A percentile compares a stretch with the other conserved stretches of the same genome.
These are phyloP conservation scores for Lutraria lutraria DNA, from an alignment of 2,888 invertebrate species.

Conservation along the genomic window DNA sequence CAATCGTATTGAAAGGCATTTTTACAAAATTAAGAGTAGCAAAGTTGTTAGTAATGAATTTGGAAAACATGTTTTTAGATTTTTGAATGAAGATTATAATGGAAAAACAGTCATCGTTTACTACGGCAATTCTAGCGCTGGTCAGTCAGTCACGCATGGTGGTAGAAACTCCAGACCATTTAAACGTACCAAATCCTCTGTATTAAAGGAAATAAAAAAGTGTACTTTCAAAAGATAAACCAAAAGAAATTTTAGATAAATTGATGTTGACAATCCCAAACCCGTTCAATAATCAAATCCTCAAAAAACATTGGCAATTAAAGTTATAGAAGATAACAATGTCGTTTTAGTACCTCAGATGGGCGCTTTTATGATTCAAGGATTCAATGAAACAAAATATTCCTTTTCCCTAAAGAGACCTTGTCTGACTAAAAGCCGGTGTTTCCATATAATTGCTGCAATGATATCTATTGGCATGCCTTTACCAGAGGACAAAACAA, in stretches of 20 bases:
- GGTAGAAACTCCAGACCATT: background rate
- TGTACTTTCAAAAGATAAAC: too few species aligned
- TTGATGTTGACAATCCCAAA: constrained; percentile 7
- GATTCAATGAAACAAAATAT: constrained; percentile 30
- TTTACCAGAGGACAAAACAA: too few species aligned
- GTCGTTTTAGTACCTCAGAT: too few species aligned
- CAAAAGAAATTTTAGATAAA: background rate
- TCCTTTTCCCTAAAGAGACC: constrained; percentile 32
- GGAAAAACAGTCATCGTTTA: constrained; percentile 27
- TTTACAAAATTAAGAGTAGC: too few species aligned
- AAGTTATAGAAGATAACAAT: constrained; percentile 25
- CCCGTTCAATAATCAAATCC: background rate
- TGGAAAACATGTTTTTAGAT: constrained; percentile 23
- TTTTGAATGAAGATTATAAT: constrained; percentile 25
- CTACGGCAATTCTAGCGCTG: background rate
- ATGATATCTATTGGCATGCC: constrained; percentile 37
- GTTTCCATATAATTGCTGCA: constrained; percentile 45
- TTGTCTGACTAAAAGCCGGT: constrained; percentile 38
- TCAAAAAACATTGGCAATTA: constrained; percentile 23
- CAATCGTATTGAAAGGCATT: too few species aligned
- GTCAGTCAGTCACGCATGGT: constrained; percentile 1
- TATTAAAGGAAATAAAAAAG: constrained; percentile 18
- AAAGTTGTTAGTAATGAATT: background rate
- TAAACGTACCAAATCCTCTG: constrained; percentile 30
- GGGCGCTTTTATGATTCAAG: too few species aligned